Evolutionary conservation across 23 tunicate genomes (phyloP), one percentile per base, ranked within the genome.

Genomic region (Oikopleura dioica): DNA sequence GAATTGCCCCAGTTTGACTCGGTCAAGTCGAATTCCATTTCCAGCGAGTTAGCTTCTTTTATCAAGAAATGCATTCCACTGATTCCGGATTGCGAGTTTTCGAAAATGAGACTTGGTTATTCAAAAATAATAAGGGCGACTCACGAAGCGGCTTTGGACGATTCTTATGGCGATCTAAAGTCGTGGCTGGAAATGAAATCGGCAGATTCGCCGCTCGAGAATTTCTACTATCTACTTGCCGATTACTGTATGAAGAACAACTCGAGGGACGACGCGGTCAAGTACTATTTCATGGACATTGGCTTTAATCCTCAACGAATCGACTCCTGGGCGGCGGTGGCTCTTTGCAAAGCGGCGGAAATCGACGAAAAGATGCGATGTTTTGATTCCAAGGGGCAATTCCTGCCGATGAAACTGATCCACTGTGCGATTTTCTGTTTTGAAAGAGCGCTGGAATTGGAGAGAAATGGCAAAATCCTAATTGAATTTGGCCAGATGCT

Each of bases 281-380:
- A 85, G 37, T 83, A 82, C 69, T 91, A 91, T 77, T 50, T 80
- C 29, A 77, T 79, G 1, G 92, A 91, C 75, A 35, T 91, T 16
- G 36, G 85, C 36, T 75, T 91, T 28, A 82, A 85, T 55, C 82
- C 97, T 0, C 44, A 37, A 9, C 80, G 99, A 75, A 83, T 86
- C 68, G 99, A 94, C 50, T 81, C 95, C 4, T 94, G 99, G 99
- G 99, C 99, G 0, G 99, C 87, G 0, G 37, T 94, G 85, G 99
- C 99, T 2, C 36, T 86, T 33, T 80, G 84, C 29, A 83, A 83
- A 59, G 84, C 95, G 24, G 84, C 85, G 68, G 83, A 84, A n/a
- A 81, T 75, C 2, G 99, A 94, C 68, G 87, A 83, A 26, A 75
- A 82, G 33, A 35, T 94, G 33, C 77, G 99, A 32, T 36, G 79